phyloP scores from a whole-genome alignment of 2,888 invertebrate species.

The Cybosia mesomella region DNA sequence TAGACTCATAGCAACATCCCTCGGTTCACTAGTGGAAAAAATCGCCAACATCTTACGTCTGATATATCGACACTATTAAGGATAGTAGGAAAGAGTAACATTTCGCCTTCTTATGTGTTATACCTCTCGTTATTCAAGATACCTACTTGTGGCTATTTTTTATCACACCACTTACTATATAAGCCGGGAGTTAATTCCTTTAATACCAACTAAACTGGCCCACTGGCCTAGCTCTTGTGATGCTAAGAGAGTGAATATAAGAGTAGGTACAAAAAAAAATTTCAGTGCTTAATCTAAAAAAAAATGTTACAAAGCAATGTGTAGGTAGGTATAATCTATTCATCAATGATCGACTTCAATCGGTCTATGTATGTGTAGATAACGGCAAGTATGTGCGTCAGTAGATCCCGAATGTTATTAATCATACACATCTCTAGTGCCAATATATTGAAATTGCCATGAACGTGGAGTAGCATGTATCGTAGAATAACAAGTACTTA shows the following conservation, averaged over 20 bases:
- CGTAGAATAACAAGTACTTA: constrained; percentile 11
- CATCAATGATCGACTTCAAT: constrained; percentile 3
- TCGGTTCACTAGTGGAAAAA: not conserved
- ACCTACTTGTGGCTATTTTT: not conserved
- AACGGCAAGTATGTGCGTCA: constrained; percentile 26
- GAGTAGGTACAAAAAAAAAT: too few species aligned
- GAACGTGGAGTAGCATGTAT: constrained; percentile 22
- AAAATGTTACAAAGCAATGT: not conserved
- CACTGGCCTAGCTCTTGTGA: too few species aligned
- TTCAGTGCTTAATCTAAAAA: not conserved
- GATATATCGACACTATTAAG: too few species aligned
- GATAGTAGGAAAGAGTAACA: not conserved
- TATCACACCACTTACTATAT: not conserved
- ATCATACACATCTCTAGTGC: constrained; percentile 25
- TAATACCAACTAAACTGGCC: not conserved
- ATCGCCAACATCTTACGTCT: not conserved
- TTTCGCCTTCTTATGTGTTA: not conserved
- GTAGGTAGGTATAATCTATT: not conserved
- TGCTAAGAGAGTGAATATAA: too few species aligned
- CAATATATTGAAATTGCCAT: constrained; percentile 24
- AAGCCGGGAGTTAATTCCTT: not conserved
- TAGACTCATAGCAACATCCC: not conserved
- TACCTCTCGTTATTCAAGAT: not conserved
- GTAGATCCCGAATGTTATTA: constrained; percentile 24
- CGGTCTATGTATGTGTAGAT: constrained; percentile 20